phyloP scores from a whole-genome alignment of 2,113 vertebrate species.

The Leiothrix lutea region DNA sequence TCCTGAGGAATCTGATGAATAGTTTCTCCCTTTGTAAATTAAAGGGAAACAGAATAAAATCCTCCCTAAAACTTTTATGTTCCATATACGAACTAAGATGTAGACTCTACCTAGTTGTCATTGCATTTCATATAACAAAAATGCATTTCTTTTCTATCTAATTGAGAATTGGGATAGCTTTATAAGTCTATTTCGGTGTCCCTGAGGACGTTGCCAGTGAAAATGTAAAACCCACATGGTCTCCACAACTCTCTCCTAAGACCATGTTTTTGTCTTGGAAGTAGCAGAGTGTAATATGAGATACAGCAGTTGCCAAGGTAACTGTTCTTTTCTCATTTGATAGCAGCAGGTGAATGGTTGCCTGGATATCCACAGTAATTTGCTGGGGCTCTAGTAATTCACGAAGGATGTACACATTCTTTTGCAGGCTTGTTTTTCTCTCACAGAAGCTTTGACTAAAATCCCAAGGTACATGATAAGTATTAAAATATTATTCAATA shows the following conservation, averaged over 20 bases:
- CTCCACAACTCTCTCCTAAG: background rate
- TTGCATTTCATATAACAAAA: background rate
- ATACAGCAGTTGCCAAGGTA: constrained; percentile 57
- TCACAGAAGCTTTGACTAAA: background rate
- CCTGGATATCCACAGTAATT: constrained; percentile 28
- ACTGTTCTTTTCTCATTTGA: constrained; percentile 22
- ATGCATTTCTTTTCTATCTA: background rate
- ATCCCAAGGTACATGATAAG: background rate
- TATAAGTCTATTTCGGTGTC: background rate
- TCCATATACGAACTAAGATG: background rate
- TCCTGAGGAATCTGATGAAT: background rate
- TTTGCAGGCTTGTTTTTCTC: background rate
- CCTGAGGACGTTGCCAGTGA: background rate
- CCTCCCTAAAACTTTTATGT: background rate
- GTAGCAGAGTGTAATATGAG: background rate
- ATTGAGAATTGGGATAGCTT: background rate
- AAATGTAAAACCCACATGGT: background rate
- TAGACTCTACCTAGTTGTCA: background rate
- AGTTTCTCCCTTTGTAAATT: background rate
- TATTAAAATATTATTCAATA: background rate
- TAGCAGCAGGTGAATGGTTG: constrained; percentile 31
- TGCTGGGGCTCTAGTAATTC: background rate
- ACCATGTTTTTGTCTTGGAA: constrained; percentile 2
- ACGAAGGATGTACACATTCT: background rate
- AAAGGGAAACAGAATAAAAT: background rate